Evolutionary conservation across 2,888 invertebrate species (phyloP).

Genomic region (Elysia crispata): DNA sequence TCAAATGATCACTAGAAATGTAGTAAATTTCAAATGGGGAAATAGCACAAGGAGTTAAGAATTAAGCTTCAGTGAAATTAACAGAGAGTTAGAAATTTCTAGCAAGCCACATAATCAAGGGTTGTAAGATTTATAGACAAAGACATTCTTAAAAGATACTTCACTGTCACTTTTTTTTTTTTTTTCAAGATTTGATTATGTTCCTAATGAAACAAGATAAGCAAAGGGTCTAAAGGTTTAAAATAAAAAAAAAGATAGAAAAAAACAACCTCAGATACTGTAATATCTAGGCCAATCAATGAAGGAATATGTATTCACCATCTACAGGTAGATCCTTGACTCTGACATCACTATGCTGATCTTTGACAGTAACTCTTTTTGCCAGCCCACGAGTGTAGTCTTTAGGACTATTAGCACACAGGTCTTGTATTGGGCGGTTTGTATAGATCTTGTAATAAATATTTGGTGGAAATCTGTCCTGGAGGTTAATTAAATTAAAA

Average conservation of each 20-base stretch:
- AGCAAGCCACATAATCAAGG: no score
- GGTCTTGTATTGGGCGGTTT: slow-evolving; percentile 75
- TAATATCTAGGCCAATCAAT: not conserved
- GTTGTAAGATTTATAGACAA: no score
- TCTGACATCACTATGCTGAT: slow-evolving; percentile 66
- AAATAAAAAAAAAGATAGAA: not conserved
- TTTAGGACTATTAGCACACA: slow-evolving; percentile 77
- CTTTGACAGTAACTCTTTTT: slow-evolving; percentile 67
- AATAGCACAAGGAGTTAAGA: no score
- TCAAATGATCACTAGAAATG: no score
- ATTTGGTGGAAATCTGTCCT: slow-evolving; percentile 77
- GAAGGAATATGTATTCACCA: not conserved
- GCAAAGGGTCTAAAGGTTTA: not conserved
- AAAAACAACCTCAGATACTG: not conserved
- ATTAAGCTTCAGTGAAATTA: no score
- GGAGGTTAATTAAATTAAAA: no score
- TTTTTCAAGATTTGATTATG: no score
- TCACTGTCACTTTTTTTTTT: no score
- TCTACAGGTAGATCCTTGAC: slow-evolving; percentile 24
- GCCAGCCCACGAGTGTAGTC: slow-evolving; percentile 73
- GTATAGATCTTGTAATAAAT: slow-evolving; percentile 78
- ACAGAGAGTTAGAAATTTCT: no score
- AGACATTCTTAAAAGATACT: no score
- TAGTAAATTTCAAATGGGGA: no score
- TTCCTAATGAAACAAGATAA: no score